Base-by-base conservation (phyloP, 2,113 vertebrate species). In the Cebidichthys violaceus region DNA sequence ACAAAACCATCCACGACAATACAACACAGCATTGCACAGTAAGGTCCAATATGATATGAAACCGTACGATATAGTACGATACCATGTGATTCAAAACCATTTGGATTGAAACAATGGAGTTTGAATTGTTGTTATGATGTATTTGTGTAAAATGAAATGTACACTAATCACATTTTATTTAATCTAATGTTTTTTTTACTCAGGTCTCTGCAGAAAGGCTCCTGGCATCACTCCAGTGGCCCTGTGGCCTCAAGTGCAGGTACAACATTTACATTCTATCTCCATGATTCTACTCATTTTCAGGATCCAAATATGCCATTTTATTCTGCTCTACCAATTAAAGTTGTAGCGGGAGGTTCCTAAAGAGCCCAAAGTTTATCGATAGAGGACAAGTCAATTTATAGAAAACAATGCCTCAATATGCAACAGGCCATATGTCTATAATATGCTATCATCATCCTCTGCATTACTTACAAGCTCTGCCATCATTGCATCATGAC, bases 181-280 rank as follows among this genome's bases (percentile, higher is more conserved):
- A 9, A 27, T 76, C 6, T 8, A 10, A 37, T n/a, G 0, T 67
- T 1, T 50, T 1, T 78, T 77, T 70, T 37, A 4, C 3, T 70
- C 83, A 95, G 97, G 71, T 87, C 88, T 62, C 93, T 95, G 77
- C 93, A 86, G 0, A 98, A 96, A 88, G 95, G 94, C 10, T 85
- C 94, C 55, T 96, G 96, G 95, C 90, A 95, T 70, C 95, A 92
- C 0, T 92, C 95, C 35, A 85, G 85, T 75, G 90, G 95, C 62
- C 81, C 93, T 0, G 89, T 95, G 8, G 80, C 95, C 17, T 93
- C 92, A 86, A 94, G 90, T 84, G 43, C 85, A 84, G 88, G 79
- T 85, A 81, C 17, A 31, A 67, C 11, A 27, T 62, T 59, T 74
- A 11, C 15, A 14, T 37, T 60, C 1, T 11, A 7, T 52, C 6